Conservation (phyloP, 2,888 invertebrate species). For the Pyrocoelia pectoralis region DNA sequence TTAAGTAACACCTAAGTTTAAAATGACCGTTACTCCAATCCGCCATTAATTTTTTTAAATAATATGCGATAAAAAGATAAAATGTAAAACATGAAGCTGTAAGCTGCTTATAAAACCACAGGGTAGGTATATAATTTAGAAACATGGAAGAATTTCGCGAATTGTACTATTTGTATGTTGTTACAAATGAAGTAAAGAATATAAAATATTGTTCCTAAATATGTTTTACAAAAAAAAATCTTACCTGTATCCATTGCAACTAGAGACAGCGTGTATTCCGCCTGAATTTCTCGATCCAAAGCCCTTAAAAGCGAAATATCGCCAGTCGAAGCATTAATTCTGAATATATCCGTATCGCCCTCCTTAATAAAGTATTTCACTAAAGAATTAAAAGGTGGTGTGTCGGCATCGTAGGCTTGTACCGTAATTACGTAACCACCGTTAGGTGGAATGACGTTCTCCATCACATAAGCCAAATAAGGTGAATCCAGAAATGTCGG, state of each 20-base stretch:
- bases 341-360: conserved; percentile 89
- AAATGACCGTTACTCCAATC: too few species aligned
- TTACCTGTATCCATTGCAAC: conserved; percentile 95
- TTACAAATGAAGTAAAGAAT: too few species aligned
- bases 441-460: conserved; percentile 85
- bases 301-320: conserved; percentile 85
- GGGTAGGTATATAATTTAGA: too few species aligned
- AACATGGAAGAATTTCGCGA: too few species aligned
- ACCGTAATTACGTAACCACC: conserved; percentile 84
- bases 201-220: too few species aligned
- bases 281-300: conserved; percentile 84
- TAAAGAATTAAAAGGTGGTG: conserved; percentile 87
- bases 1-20: too few species aligned
- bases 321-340: conserved; percentile 90
- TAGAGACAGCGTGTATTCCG: conserved; percentile 84
- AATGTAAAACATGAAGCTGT: too few species aligned
- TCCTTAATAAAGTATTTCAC: conserved; percentile 94
- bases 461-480: conserved; percentile 92
- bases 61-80: too few species aligned
- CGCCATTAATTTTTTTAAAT: too few species aligned
- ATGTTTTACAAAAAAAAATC: neutral
- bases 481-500: conserved; percentile 95
- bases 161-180: too few species aligned
- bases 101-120: too few species aligned
- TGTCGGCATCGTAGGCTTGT: conserved; percentile 90